Base-by-base conservation (phyloP, 2,113 vertebrate genomes). In the Lophochroa leadbeateri region DNA sequence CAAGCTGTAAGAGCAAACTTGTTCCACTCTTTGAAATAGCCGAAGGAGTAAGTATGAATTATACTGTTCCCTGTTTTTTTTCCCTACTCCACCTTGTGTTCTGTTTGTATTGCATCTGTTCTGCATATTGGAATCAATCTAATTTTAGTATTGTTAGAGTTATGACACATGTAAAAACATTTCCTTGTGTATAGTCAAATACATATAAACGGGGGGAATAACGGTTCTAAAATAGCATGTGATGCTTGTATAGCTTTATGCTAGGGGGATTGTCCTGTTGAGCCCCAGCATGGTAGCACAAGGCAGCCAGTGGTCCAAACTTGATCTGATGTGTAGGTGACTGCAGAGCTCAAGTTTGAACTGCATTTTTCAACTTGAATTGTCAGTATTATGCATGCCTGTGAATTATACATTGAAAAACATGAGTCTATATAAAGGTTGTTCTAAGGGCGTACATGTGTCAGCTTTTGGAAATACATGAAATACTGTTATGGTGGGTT, bases 21-120 rank as follows among this genome's bases (percentile, higher is more conserved):
- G 97, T 98, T 87, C 96, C 98, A 17, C 97, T 99, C 86, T 98
- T 99, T 89, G 99, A 99, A 87, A 98, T 99, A 94, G 99, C 98
- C 7, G 99, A 99, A 92, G 99, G 98, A 98, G 99, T 99, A 98
- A 99, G 99, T 98, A 92, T 77, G 60, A 63, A 11, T 86, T 28
- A 55, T 47, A 17, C 37, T 53, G 20, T 65, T 75, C 20, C 13
- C 27, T 76, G 27, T 17, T 24, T 23, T 43, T 44, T 82, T 57
- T 47, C 17, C 7, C n/a, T 43, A 4, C 9, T 33, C 33, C 6
- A 25, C 27, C 23, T 46, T 29, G 8, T 43, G 2, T 79, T 49
- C 46, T 50, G 6, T 49, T 61, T 96, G 28, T 64, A 23, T 92
- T 16, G 29, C 14, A 10, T 49, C 47, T 78, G 31, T 68, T 91